Evolutionary conservation across 64 coral and sea anemone species (phyloP), one percentile per base, ranked within the genome.

Genomic region (Stylophora pistillata): DNA sequence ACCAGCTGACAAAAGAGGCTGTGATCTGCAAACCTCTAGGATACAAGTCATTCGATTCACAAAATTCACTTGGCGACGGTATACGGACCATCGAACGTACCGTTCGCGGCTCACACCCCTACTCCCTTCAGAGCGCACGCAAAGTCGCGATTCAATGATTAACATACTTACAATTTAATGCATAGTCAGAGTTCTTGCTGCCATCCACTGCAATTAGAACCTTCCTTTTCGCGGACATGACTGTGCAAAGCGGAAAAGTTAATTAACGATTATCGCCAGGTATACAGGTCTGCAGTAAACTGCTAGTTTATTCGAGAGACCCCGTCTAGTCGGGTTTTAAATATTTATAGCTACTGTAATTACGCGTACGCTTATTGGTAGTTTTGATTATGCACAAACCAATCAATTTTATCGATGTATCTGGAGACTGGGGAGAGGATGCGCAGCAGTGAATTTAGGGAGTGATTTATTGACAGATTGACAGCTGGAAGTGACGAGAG

Each of bases 321-420:
- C 37, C 37, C 3, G 37, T 47, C 7, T 47, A 47, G 7, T 47
- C 37, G 37, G 3, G 37, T 47, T 47, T 47, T 3, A 3, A 47
- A 4, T 47, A 47, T 47, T 47, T 47, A 47, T 47, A 3, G 37
- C 37, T 7, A 47, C 3, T 47, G 37, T 32, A 31, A 78, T 12
- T 78, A 82, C 62, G n/a, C 32, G 60, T 27, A 15, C 65, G 25
- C 65, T 84, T 60, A 84, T 84, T 84, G 80, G 80, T 84, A 31
- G 47, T 69, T 33, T 15, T 53, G 15, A 13, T 29, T 6, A n/a
- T 2, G 7, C 4, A 10, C 37, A 20, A 9, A 70, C 80, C 80
- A 84, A 84, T 84, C 80, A 27, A 52, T 20, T 37, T 68, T 26
- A 23, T 53, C 11, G 80, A 84, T 83, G 37, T 66, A 83, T 63